Conservation (phyloP, 2,113 vertebrate genomes). For the Mormyrus lacerda region DNA sequence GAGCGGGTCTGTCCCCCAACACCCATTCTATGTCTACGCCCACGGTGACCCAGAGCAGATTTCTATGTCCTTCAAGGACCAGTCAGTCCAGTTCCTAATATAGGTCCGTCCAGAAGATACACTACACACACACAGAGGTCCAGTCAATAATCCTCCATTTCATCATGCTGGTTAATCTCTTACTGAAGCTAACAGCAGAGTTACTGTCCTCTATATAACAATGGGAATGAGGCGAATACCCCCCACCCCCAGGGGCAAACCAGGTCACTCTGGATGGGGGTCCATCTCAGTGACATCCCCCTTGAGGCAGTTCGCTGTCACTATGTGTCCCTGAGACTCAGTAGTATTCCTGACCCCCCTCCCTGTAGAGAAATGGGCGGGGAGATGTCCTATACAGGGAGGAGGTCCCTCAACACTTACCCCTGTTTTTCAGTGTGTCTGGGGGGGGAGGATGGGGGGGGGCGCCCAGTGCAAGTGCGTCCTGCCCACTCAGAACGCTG, state of each 20-base stretch:
- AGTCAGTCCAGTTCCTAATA: neutral
- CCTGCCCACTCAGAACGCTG: neutral
- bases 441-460: neutral
- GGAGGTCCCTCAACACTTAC: conserved; percentile 15
- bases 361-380: neutral
- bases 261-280: neutral
- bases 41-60: neutral
- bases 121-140: neutral
- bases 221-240: neutral
- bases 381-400: neutral
- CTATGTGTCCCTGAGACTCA: neutral
- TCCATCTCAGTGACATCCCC: neutral
- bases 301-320: neutral
- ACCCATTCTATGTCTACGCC: neutral
- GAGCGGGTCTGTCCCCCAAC: neutral
- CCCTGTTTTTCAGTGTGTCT: conserved; percentile 9
- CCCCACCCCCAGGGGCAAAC: neutral
- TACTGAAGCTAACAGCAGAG: conserved; percentile 10
- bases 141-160: neutral
- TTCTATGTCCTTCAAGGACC: neutral
- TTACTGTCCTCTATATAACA: conserved; percentile 22
- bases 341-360: neutral
- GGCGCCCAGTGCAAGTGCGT: neutral
- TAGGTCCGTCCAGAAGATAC: neutral
- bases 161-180: conserved; percentile 12